Percentiles rank a stretch among this genome's conserved stretches.
These are phyloP conservation scores for Rana temporaria DNA, from an alignment of 2,113 vertebrate species.

Conservation along the genomic window DNA sequence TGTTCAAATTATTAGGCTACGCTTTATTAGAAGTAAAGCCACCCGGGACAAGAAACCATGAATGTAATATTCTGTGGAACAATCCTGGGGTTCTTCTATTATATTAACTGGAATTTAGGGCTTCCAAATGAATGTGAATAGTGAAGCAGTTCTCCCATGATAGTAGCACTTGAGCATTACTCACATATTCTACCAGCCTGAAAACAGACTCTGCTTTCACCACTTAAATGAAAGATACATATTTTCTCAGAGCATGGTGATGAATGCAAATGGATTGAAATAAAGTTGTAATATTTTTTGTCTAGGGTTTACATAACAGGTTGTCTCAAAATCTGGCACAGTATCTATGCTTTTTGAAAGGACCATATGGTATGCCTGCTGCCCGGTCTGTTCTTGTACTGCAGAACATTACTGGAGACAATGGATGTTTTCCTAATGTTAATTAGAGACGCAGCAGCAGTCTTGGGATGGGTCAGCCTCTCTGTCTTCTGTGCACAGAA, in stretches of 20 bases:
- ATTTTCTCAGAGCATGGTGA: not conserved
- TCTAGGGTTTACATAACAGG: slow-evolving; percentile 37
- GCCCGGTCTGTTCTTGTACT: slow-evolving; percentile 48
- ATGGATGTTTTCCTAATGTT: slow-evolving; percentile 55
- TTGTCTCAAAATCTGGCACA: slow-evolving; percentile 44
- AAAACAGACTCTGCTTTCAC: not conserved
- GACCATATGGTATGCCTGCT: slow-evolving; percentile 54
- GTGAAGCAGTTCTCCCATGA: no score
- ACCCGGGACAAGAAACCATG: no score
- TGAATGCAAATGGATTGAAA: not conserved
- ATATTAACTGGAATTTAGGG: no score
- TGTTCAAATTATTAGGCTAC: no score
- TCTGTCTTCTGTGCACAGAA: slow-evolving; percentile 42
- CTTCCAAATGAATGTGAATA: no score
- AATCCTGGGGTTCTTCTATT: no score
- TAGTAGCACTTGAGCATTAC: not conserved
- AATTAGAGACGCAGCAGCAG: slow-evolving; percentile 52
- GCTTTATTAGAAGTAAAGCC: no score
- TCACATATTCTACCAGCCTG: not conserved
- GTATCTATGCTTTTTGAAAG: slow-evolving; percentile 31
- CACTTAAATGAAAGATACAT: not conserved
- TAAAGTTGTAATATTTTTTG: slow-evolving; percentile 34
- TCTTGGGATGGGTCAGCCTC: slow-evolving; percentile 50
- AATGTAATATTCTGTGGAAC: no score
- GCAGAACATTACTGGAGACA: slow-evolving; percentile 49